Evolutionary conservation across 2,888 invertebrate species (phyloP), one percentile per base, ranked within the genome.

Genomic region (Sesia bembeciformis): DNA sequence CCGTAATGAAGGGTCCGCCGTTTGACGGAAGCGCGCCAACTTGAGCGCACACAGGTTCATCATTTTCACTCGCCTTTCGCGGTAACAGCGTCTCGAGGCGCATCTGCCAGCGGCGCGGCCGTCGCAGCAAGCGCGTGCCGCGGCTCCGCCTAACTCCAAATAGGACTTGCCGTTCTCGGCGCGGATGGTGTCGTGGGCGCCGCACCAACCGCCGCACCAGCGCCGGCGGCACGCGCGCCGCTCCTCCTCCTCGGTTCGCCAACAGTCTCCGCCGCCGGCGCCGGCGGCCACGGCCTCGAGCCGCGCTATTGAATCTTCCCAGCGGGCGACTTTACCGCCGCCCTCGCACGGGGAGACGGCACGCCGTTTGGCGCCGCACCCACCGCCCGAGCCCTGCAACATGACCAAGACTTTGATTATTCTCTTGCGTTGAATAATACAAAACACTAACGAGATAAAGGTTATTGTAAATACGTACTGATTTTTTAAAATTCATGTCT

Each of bases 1-100:
- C 68, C 96, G 92, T 57, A 98, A 90, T 59, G 96, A 96, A 50
- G 97, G 97, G 79, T 97, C 97, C 55, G 96, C 95, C 64, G 95
- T 95, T 81, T 97, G 96, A 55, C 96, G 92, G 72, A 95, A 94
- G 68, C 96, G 92, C 73, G 96, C 95, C 63, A 98, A 90, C 86
- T 98, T 98, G 81, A 95, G 94, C 93, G 97, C 96, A 63, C 97
- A 97, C 63, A 97, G 92, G 81, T 97, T 96, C 79, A 97, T 93
- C 76, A 97, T 96, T 71, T 96, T 95, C 72, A 96, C 92, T 56
- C 97, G 92, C 63, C 95, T 91, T 75, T 96, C 96, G 76, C 95
- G 93, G 84, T 96, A 96, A 81, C 96, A 96, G 58, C 95, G 94
- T 56, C 93, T 90, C 60, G 94, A 94, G 71, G 94, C 93, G 81